Evolutionary conservation across 92 coral and sea anemone genomes (phyloP).

Genomic region (Zoanthus sociatus): DNA sequence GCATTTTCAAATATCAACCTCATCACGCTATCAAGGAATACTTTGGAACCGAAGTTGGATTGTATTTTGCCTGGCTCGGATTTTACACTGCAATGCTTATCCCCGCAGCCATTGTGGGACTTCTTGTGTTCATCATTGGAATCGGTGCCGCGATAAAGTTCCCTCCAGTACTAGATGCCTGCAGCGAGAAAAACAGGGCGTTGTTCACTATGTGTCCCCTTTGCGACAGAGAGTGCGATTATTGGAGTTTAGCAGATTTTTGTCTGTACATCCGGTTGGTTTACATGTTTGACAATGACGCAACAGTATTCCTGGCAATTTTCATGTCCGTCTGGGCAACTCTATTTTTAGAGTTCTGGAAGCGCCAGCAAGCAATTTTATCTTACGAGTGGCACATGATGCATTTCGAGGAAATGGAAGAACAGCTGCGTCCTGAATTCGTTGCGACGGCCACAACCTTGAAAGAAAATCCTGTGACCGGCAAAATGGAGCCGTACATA

Average conservation of each 20-base stretch:
- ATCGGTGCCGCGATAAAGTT: neutral
- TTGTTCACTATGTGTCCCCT: constrained; percentile 34
- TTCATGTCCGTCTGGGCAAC: constrained; percentile 99
- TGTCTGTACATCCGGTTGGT: constrained; percentile 79
- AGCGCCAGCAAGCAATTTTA: constrained; percentile 87
- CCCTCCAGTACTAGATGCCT: constrained; percentile 25
- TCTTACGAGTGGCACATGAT: constrained; percentile 95
- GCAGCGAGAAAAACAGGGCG: constrained; percentile 15
- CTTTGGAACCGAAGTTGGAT: constrained; percentile 93
- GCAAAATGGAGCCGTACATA: constrained; percentile 79
- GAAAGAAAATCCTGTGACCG: constrained; percentile 77
- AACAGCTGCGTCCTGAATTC: constrained; percentile 93
- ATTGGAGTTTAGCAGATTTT: constrained; percentile 81
- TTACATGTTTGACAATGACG: constrained; percentile 87
- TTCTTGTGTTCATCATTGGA: constrained; percentile 52
- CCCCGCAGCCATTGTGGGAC: constrained; percentile 88
- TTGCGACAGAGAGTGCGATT: constrained; percentile 37
- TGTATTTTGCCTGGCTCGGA: constrained; percentile 96
- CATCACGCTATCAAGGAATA: constrained; percentile 92
- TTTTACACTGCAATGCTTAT: constrained; percentile 94
- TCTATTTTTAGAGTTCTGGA: constrained; percentile 95
- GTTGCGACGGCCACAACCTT: constrained; percentile 82
- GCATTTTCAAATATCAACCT: constrained; percentile 88
- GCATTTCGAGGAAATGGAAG: constrained; percentile 93
- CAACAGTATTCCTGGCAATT: constrained; percentile 84